phyloP scores from a whole-genome alignment of 2,888 invertebrate species.

The Lepidochitona cinerea region DNA sequence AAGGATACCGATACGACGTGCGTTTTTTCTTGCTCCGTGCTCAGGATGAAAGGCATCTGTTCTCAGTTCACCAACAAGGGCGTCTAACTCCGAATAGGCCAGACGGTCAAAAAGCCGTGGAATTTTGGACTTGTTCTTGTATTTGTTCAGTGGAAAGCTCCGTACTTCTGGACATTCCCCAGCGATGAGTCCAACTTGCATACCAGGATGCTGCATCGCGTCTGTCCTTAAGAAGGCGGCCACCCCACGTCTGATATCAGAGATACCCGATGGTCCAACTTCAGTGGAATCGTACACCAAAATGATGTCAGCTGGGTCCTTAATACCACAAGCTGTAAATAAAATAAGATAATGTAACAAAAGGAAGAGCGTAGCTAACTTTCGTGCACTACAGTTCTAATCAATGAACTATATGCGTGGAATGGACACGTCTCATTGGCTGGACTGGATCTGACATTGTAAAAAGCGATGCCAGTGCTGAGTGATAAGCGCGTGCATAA shows the following conservation, averaged over 20 bases:
- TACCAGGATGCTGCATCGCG: not conserved
- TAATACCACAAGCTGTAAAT: slow-evolving; percentile 7
- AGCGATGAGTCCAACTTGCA: not conserved
- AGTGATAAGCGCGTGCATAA: too few relatives aligned
- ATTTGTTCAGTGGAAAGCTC: not conserved
- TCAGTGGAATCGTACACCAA: slow-evolving; percentile 5
- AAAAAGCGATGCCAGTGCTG: too few relatives aligned
- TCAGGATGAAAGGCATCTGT: not conserved
- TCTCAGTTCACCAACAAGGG: not conserved
- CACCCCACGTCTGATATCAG: not conserved
- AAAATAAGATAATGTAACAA: too few relatives aligned
- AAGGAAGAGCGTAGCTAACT: too few relatives aligned
- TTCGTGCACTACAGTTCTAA: too few relatives aligned
- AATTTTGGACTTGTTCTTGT: not conserved
- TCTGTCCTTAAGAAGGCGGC: not conserved
- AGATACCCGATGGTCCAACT: not conserved
- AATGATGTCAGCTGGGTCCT: slow-evolving; percentile 1
- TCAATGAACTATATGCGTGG: too few relatives aligned
- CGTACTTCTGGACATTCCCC: slow-evolving; percentile 1
- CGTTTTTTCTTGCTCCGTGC: not conserved
- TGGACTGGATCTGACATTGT: too few relatives aligned
- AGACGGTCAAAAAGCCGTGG: not conserved
- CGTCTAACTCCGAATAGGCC: not conserved
- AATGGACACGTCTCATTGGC: too few relatives aligned
- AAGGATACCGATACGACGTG: not conserved